phyloP scores from a whole-genome alignment of 2,113 vertebrate species.

The Danionella cerebrum region DNA sequence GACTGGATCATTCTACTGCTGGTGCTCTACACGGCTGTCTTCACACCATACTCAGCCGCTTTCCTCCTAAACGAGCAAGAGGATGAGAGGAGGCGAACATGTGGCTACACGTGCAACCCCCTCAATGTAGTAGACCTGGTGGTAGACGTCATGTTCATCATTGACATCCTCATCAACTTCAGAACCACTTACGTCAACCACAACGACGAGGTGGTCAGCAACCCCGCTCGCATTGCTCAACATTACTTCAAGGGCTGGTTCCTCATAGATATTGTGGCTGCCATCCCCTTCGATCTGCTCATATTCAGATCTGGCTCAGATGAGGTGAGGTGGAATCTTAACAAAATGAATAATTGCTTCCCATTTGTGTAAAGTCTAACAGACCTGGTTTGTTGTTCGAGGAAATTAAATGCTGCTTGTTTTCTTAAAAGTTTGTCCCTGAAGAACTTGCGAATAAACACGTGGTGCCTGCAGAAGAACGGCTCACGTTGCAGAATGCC shows the following conservation, averaged over 20 bases:
- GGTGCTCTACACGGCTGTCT: constrained; percentile 95
- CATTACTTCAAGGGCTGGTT: constrained; percentile 99
- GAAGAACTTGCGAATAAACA: no score
- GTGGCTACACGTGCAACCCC: constrained; percentile 87
- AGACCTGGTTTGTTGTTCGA: no score
- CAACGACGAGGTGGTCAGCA: constrained; percentile 96
- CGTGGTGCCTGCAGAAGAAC: no score
- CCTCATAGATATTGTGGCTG: constrained; percentile 96
- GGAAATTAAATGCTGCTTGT: no score
- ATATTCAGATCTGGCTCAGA: constrained; percentile 90
- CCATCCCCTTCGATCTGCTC: constrained; percentile 95
- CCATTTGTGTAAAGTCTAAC: no score
- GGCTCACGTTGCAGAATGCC: no score
- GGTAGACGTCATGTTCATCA: constrained; percentile 97
- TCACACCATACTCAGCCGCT: constrained; percentile 93
- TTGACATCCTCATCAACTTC: constrained; percentile 98
- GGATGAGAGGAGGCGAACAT: constrained; percentile 73
- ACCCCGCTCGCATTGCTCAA: constrained; percentile 85
- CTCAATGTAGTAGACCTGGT: constrained; percentile 95
- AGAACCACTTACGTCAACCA: constrained; percentile 96
- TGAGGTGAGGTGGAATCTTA: constrained; percentile 74
- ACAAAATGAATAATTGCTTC: no score
- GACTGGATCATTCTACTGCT: constrained; percentile 97
- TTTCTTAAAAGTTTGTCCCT: no score
- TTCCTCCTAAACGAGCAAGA: constrained; percentile 92